Percentiles rank a stretch among this genome's conserved stretches.
These are phyloP conservation scores for Pogonophryne albipinna DNA, from an alignment of 2,797 vertebrate species.

Conservation along the genomic window DNA sequence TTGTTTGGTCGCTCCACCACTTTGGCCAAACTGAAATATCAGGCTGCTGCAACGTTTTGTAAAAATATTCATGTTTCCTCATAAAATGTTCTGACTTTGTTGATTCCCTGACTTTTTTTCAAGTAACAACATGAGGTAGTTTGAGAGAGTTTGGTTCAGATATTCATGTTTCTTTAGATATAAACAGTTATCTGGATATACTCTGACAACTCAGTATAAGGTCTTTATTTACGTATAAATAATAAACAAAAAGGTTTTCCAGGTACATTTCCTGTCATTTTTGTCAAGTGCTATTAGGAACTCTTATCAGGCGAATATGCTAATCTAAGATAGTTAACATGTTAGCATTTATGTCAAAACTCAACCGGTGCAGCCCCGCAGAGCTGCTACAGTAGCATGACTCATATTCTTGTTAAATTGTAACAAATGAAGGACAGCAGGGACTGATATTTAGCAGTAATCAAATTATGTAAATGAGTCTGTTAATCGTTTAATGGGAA, in stretches of 20 bases:
- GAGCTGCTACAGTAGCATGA: not conserved
- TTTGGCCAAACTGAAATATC: not conserved
- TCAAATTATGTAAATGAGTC: constrained; percentile 31
- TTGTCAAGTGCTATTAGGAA: not conserved
- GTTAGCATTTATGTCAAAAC: not conserved
- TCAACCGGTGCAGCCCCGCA: not conserved
- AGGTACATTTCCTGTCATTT: not conserved
- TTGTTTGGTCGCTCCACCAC: not conserved
- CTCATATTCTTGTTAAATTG: constrained; percentile 3
- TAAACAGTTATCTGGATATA: not conserved
- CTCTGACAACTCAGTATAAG: not conserved
- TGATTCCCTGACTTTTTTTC: not conserved
- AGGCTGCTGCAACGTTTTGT: not conserved
- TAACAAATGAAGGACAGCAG: not conserved
- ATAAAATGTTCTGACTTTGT: not conserved
- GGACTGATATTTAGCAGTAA: constrained; percentile 24
- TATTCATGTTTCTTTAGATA: not conserved
- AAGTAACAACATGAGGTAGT: not conserved
- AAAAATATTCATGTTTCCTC: not conserved
- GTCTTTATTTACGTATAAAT: too few species aligned
- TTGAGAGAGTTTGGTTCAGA: not conserved
- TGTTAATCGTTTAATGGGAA: constrained; percentile 39
- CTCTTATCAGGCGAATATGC: not conserved
- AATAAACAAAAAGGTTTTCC: too few species aligned
- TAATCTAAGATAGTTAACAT: not conserved